Evolutionary conservation across 2,113 vertebrate species (phyloP).

Genomic region (Maccullochella peelii): DNA sequence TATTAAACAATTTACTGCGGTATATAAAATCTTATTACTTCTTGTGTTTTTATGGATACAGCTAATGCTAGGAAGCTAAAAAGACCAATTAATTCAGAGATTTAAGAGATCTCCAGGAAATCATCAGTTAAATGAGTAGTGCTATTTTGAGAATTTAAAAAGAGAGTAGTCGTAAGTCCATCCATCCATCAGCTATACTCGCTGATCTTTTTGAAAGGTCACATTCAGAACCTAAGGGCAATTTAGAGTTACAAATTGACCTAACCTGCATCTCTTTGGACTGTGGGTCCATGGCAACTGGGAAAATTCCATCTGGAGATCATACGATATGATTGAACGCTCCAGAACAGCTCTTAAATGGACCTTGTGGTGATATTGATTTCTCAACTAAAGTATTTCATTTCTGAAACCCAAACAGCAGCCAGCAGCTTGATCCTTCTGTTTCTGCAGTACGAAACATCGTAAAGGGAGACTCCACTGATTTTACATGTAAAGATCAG

Average conservation of each 20-base stretch:
- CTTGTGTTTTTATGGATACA: neutral
- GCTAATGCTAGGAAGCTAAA: neutral
- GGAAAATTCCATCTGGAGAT: neutral
- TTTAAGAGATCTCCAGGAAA: neutral
- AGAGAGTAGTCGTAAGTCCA: neutral
- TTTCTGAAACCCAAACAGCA: neutral
- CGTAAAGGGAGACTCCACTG: neutral
- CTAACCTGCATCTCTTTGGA: too few relatives aligned
- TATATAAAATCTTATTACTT: neutral
- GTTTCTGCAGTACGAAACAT: neutral
- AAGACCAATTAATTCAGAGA: neutral
- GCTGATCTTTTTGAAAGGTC: too few relatives aligned
- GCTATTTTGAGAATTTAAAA: neutral
- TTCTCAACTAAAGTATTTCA: neutral
- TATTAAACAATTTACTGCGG: neutral
- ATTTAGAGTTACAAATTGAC: too few relatives aligned
- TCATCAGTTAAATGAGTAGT: neutral
- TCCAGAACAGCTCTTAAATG: neutral
- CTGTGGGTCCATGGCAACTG: neutral
- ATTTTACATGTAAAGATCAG: neutral
- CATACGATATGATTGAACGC: neutral
- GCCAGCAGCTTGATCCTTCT: neutral
- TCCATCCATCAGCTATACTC: too few relatives aligned
- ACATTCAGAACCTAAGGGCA: too few relatives aligned
- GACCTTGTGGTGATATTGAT: neutral